Percentiles rank a stretch among this genome's conserved stretches.
phyloP scores from a whole-genome alignment of 92 coral and sea anemone species.

The Siderastrea siderea region DNA sequence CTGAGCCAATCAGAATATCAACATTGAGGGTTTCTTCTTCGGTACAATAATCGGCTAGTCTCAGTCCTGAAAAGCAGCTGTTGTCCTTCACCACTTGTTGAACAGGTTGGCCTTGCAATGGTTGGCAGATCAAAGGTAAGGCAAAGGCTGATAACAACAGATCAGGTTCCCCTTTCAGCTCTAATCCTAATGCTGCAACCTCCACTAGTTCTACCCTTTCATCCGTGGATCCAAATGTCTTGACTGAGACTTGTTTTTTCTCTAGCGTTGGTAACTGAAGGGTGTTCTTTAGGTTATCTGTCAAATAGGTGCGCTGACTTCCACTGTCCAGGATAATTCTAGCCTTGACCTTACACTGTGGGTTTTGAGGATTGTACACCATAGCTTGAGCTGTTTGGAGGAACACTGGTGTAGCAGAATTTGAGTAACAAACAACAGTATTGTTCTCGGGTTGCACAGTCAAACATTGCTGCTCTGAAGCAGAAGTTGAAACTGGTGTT shows the following conservation, averaged over 20 bases:
- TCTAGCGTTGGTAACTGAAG: neutral
- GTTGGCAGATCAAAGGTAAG: no score
- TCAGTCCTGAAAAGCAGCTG: no score
- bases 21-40: no score
- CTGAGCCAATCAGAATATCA: no score
- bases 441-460: neutral
- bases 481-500: neutral
- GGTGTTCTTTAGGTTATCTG: neutral
- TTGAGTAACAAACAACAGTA: neutral
- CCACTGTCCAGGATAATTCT: neutral
- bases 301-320: neutral
- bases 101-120: no score
- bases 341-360: neutral
- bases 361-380: neutral
- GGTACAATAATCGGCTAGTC: no score
- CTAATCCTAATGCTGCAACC: no score
- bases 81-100: no score
- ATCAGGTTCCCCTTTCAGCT: no score
- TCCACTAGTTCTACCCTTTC: no score
- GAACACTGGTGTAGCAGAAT: neutral
- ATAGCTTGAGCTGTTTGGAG: slow-evolving; percentile 1
- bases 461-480: no score
- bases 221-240: neutral
- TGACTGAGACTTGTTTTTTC: neutral
- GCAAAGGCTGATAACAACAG: no score